Conservation (phyloP, 2,888 invertebrate species). For the Drosophila quinaria region DNA sequence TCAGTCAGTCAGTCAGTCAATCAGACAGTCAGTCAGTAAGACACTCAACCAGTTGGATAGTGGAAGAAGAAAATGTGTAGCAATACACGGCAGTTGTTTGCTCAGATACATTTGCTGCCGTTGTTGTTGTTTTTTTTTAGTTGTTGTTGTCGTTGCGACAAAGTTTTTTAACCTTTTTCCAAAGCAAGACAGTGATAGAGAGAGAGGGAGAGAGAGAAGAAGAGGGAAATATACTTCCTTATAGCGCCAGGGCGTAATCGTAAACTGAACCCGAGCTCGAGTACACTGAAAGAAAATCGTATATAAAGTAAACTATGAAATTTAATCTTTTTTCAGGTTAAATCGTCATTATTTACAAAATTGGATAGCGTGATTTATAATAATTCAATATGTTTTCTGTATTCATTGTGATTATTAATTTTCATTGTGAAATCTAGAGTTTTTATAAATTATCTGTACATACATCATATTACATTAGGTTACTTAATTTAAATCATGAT, state of each 20-base stretch:
- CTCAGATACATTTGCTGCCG: conserved; percentile 75
- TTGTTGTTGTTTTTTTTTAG: conserved; percentile 27
- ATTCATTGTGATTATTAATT: too few species aligned
- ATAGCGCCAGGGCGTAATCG: conserved; percentile 31
- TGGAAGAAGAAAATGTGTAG: conserved; percentile 59
- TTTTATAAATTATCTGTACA: too few species aligned
- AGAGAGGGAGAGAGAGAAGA: neutral
- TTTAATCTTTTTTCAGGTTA: too few species aligned
- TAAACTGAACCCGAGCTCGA: conserved; percentile 29
- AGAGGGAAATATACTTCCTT: conserved; percentile 10
- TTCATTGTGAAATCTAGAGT: too few species aligned
- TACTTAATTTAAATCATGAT: too few species aligned
- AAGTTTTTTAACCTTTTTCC: conserved; percentile 75
- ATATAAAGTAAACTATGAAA: too few species aligned
- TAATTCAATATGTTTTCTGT: too few species aligned
- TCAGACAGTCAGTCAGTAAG: conserved; percentile 13
- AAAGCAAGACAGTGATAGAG: neutral
- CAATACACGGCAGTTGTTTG: conserved; percentile 66
- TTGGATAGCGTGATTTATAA: too few species aligned
- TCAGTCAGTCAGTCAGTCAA: conserved; percentile 26
- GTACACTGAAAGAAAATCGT: conserved; percentile 2
- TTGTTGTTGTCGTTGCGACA: conserved; percentile 55
- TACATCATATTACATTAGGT: too few species aligned
- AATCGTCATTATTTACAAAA: too few species aligned
- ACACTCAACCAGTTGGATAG: conserved; percentile 45